Conservation (phyloP, 2,888 invertebrate species). For the Rotaria magnacalcarata region DNA sequence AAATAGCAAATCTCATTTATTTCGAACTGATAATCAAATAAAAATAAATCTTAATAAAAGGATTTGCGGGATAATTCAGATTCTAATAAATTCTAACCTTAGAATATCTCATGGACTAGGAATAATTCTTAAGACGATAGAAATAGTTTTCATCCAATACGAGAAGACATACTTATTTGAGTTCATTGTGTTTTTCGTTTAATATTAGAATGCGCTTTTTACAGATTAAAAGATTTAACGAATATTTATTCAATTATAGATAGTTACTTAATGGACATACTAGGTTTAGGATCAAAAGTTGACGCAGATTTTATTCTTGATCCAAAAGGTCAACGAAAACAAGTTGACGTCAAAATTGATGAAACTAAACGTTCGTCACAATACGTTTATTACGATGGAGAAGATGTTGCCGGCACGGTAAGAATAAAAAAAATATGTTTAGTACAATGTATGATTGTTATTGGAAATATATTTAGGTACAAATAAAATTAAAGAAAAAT, state of each 20-base stretch:
- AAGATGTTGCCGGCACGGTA: constrained; percentile 91
- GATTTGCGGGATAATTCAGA: no score
- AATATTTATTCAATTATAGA: not conserved
- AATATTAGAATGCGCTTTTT: no score
- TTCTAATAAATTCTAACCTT: no score
- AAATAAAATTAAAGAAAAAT: constrained; percentile 87
- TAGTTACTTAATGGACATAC: not conserved
- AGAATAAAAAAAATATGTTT: constrained; percentile 47
- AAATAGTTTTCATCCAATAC: no score
- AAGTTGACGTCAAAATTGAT: constrained; percentile 37
- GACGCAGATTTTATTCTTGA: constrained; percentile 43
- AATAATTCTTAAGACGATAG: no score
- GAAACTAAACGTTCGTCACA: constrained; percentile 40
- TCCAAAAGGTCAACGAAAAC: constrained; percentile 40
- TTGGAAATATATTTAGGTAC: constrained; percentile 67
- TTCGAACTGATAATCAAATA: no score
- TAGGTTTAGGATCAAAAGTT: constrained; percentile 42
- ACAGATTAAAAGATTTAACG: no score
- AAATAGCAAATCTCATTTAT: no score
- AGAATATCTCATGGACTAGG: no score
- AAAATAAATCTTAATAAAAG: no score
- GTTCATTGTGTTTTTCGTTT: no score
- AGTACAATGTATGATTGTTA: constrained; percentile 34
- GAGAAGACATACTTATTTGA: no score
- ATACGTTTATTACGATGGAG: constrained; percentile 87